Evolutionary conservation across 2,113 vertebrate genomes (phyloP).

Genomic region (Xiphophorus maculatus): DNA sequence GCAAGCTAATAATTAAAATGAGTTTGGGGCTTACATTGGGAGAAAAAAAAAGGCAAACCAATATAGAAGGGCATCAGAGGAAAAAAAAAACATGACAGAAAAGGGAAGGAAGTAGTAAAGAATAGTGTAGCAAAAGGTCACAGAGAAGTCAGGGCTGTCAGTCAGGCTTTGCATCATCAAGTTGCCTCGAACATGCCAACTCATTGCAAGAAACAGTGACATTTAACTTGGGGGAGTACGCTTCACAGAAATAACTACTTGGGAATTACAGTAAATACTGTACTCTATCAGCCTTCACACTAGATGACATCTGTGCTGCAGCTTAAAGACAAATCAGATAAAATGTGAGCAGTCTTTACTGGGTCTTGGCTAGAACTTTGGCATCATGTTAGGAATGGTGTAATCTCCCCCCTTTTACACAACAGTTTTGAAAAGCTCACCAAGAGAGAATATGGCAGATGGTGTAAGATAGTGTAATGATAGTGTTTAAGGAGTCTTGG

Average conservation of each 20-base stretch:
- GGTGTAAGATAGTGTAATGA: no score
- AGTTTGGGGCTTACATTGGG: background rate
- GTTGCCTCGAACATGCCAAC: constrained; percentile 13
- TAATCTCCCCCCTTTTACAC: no score
- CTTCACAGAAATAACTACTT: constrained; percentile 5
- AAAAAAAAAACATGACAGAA: constrained; percentile 4
- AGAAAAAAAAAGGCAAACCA: no score
- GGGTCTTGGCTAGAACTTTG: background rate
- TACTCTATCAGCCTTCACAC: background rate
- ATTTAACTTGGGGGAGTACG: constrained; percentile 9
- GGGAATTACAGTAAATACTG: no score
- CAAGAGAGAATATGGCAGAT: no score
- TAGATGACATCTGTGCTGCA: background rate
- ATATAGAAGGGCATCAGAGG: background rate
- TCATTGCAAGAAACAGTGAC: constrained; percentile 39
- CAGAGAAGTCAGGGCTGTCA: constrained; percentile 24
- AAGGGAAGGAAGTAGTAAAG: constrained; percentile 9
- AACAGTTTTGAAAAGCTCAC: no score
- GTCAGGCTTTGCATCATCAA: constrained; percentile 15
- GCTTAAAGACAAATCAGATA: background rate
- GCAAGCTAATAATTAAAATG: no score
- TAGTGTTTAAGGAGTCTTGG: no score
- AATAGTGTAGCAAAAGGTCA: constrained; percentile 2
- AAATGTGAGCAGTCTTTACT: no score
- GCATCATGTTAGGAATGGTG: no score